phyloP scores from a whole-genome alignment of 2,113 vertebrate species.

The Xenopus borealis region DNA sequence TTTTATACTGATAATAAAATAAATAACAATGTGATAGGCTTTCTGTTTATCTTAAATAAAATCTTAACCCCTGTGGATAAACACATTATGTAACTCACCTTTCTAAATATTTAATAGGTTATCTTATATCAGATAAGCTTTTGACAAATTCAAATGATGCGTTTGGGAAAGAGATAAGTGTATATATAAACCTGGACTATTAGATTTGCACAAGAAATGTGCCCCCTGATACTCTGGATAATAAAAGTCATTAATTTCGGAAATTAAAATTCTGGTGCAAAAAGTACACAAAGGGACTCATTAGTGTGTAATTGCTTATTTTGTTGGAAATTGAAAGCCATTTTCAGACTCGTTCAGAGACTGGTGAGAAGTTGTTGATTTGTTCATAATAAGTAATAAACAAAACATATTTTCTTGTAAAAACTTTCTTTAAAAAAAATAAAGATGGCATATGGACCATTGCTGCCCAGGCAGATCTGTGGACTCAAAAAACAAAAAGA shows the following conservation, averaged over 20 bases:
- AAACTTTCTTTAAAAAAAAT: no score
- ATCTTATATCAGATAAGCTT: not conserved
- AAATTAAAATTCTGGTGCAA: constrained; percentile 38
- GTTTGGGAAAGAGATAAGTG: constrained; percentile 7
- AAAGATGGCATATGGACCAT: no score
- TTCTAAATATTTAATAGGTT: constrained; percentile 1
- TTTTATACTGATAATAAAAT: no score
- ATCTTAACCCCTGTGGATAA: not conserved
- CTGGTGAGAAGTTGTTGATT: constrained; percentile 3
- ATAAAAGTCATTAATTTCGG: constrained; percentile 47
- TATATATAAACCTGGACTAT: constrained; percentile 32
- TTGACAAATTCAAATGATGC: not conserved
- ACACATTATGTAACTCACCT: not conserved
- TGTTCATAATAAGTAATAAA: constrained; percentile 24
- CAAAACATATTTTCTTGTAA: not conserved
- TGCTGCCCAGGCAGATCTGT: no score
- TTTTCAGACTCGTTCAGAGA: constrained; percentile 17
- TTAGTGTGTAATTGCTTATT: constrained; percentile 42
- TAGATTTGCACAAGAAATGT: constrained; percentile 36
- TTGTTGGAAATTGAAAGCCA: constrained; percentile 34
- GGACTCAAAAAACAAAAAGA: no score
- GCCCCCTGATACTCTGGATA: constrained; percentile 29
- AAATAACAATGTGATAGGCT: not conserved
- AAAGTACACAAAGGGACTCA: constrained; percentile 42
- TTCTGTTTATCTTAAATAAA: not conserved